These are phyloP conservation scores for Rhinoptilus africanus DNA, from an alignment of 2,113 vertebrate species.

Conservation along the genomic window DNA sequence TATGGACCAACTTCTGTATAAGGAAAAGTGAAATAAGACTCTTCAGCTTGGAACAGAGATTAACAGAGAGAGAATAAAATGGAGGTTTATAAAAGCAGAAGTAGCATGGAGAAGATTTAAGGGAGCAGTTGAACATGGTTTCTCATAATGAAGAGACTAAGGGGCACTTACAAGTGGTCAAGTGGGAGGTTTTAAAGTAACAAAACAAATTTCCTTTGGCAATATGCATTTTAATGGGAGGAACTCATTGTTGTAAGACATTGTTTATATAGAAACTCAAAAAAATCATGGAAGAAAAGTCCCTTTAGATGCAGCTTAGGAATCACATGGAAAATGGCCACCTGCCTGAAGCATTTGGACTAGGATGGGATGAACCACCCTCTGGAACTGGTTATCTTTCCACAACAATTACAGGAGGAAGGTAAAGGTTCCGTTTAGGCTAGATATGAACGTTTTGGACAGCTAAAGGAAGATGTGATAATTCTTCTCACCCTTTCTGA, in stretches of 20 bases:
- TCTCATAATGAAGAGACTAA: neutral
- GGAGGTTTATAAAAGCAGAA: neutral
- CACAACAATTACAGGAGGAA: neutral
- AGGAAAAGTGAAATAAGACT: neutral
- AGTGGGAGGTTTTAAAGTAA: neutral
- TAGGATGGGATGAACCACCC: neutral
- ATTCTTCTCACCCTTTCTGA: neutral
- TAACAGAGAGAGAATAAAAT: neutral
- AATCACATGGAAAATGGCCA: neutral
- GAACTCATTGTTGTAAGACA: neutral
- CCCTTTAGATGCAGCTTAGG: neutral
- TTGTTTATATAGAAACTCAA: neutral
- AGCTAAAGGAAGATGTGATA: neutral
- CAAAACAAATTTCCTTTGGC: neutral
- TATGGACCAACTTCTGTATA: rapidly evolving
- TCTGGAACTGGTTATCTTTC: neutral
- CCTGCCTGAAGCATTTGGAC: neutral
- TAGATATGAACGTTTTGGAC: neutral
- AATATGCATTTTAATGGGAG: neutral
- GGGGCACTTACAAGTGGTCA: neutral
- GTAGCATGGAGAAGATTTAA: neutral
- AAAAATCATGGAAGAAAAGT: neutral
- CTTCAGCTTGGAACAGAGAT: neutral
- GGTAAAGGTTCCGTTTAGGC: neutral
- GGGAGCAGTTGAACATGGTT: neutral